phyloP scores from a whole-genome alignment of 2,888 invertebrate genomes.

The Ophion costatus region DNA sequence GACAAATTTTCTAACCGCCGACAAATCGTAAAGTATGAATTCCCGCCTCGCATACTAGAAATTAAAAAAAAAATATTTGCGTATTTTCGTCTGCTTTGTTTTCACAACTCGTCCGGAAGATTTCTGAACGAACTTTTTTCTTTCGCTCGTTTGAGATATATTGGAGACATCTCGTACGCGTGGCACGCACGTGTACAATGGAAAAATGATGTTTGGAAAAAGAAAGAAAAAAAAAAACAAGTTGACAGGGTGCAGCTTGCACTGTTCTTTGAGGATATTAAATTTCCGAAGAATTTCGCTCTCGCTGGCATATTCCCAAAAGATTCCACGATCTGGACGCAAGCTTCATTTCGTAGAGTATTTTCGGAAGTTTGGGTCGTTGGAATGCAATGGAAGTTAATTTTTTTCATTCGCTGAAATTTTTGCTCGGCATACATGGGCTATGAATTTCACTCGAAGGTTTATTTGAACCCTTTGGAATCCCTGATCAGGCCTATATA shows the following conservation, averaged over 20 bases:
- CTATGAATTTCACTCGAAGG: no score
- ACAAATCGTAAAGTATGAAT: constrained; percentile 18
- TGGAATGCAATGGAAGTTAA: no score
- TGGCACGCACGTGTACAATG: neutral
- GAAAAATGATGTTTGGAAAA: neutral
- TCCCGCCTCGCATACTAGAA: neutral
- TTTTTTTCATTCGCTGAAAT: neutral
- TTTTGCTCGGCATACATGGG: neutral
- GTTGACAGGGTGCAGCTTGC: neutral
- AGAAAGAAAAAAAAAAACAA: neutral
- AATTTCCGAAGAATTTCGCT: no score
- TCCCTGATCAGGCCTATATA: no score
- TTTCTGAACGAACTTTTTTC: neutral
- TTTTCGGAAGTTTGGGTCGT: no score
- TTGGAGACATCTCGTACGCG: constrained; percentile 44
- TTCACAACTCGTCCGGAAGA: neutral
- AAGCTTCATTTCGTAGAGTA: no score
- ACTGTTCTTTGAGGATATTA: no score
- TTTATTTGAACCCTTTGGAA: no score
- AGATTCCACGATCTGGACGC: no score
- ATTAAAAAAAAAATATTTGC: neutral
- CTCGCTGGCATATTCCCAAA: no score
- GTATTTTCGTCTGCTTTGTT: neutral
- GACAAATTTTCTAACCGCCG: constrained; percentile 1
- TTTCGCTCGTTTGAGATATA: constrained; percentile 32